These are phyloP conservation scores for Erinaceus europaeus DNA, from an alignment of 2,113 vertebrate genomes.

Conservation along the genomic window DNA sequence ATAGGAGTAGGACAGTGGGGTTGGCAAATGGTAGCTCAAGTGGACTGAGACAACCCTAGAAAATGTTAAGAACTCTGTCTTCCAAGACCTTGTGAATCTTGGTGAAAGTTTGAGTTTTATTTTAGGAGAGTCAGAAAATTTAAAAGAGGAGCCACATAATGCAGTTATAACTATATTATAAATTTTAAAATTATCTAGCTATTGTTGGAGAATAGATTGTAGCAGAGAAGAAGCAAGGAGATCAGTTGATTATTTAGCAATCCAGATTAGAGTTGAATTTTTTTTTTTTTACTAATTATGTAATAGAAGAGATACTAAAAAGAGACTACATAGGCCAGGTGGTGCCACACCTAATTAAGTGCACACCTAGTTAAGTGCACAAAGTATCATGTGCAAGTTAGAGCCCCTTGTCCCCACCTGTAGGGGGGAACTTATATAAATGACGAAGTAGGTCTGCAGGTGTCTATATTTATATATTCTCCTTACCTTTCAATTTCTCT, in stretches of 20 bases:
- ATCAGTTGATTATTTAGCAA: neutral
- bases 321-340: too few relatives aligned
- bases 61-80: neutral
- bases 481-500: too few relatives aligned
- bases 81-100: neutral
- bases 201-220: neutral
- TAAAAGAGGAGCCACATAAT: neutral
- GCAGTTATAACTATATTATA: neutral
- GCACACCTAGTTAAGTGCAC: too few relatives aligned
- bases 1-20: neutral
- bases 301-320: neutral
- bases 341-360: too few relatives aligned
- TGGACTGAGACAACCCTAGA: neutral
- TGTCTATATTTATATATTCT: too few relatives aligned
- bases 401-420: too few relatives aligned
- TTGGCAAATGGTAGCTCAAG: too few relatives aligned
- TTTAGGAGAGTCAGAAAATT: neutral
- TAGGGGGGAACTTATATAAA: too few relatives aligned
- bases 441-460: too few relatives aligned
- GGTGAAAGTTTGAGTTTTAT: neutral
- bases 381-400: too few relatives aligned
- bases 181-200: neutral
- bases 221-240: neutral
- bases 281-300: neutral
- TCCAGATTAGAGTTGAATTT: neutral